A percentile compares a stretch with the other conserved stretches of the same genome.
Conservation (phyloP, 2,113 vertebrate species). For the Noctilio leporinus region DNA sequence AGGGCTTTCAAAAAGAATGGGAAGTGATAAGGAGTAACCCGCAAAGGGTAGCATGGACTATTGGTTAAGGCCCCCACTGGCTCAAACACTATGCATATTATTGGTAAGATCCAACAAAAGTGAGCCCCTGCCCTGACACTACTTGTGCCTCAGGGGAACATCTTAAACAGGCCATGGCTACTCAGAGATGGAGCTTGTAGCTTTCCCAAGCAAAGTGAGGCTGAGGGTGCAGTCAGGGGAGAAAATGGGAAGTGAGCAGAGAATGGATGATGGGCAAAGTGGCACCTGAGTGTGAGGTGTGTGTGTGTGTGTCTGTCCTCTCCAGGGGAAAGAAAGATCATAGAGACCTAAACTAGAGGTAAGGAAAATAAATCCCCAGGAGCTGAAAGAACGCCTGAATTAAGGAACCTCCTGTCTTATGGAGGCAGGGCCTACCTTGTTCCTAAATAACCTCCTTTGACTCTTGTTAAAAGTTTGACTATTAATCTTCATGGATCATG, state of each 20-base stretch:
- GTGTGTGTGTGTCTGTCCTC: background rate
- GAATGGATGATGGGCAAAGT: background rate
- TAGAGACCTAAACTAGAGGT: background rate
- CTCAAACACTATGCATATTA: background rate
- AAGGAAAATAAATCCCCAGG: background rate
- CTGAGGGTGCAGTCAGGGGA: background rate
- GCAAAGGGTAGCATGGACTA: conserved; percentile 73
- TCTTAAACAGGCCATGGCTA: background rate
- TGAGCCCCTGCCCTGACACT: fast-evolving
- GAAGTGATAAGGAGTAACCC: conserved; percentile 69
- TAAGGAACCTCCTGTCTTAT: background rate
- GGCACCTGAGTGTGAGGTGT: background rate
- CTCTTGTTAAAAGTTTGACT: background rate
- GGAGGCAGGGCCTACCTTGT: background rate
- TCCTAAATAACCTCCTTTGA: background rate
- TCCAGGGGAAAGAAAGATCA: background rate
- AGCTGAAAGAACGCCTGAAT: background rate
- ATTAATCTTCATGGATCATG: background rate
- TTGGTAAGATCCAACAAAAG: fast-evolving
- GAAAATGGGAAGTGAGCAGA: background rate
- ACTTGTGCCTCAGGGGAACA: fast-evolving
- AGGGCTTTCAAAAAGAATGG: conserved; percentile 59
- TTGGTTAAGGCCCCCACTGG: no score
- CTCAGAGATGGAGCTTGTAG: background rate
- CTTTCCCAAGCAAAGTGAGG: background rate